Conservation (phyloP, 2,888 invertebrate species). For the Pandemis cinnamomeana region DNA sequence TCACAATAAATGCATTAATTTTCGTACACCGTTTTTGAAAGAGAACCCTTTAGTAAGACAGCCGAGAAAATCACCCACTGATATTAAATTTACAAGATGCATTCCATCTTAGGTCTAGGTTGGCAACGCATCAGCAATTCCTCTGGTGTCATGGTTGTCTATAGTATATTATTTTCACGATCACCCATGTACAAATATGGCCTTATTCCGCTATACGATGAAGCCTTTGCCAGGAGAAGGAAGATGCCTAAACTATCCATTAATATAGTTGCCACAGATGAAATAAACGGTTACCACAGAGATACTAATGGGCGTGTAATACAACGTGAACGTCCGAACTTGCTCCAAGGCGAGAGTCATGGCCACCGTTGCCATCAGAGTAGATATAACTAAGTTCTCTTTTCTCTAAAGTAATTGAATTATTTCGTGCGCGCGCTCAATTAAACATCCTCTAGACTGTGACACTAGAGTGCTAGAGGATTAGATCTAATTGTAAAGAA, state of each 20-base stretch:
- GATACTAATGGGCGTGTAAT: constrained; percentile 17
- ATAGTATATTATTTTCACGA: neutral
- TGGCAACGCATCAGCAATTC: no score
- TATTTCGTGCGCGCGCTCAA: constrained; percentile 34
- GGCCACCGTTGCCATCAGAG: constrained; percentile 26
- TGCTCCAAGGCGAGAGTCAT: constrained; percentile 38
- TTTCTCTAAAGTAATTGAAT: constrained; percentile 36
- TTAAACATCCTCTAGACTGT: constrained; percentile 28
- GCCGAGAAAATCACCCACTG: no score
- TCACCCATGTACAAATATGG: neutral
- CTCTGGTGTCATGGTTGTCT: no score
- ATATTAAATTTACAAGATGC: no score
- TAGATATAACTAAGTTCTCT: constrained; percentile 22
- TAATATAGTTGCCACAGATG: constrained; percentile 16
- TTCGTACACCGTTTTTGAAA: neutral
- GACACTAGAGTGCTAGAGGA: constrained; percentile 24
- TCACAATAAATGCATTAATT: neutral
- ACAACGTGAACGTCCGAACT: constrained; percentile 22
- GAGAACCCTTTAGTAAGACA: neutral
- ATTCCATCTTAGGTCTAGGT: no score
- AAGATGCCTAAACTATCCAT: constrained; percentile 16
- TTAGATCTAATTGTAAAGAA: constrained; percentile 30
- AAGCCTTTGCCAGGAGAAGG: neutral
- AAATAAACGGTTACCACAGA: constrained; percentile 13
- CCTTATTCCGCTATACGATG: neutral